Evolutionary conservation across 2,113 vertebrate species (phyloP).

Genomic region (Mobula birostris): DNA sequence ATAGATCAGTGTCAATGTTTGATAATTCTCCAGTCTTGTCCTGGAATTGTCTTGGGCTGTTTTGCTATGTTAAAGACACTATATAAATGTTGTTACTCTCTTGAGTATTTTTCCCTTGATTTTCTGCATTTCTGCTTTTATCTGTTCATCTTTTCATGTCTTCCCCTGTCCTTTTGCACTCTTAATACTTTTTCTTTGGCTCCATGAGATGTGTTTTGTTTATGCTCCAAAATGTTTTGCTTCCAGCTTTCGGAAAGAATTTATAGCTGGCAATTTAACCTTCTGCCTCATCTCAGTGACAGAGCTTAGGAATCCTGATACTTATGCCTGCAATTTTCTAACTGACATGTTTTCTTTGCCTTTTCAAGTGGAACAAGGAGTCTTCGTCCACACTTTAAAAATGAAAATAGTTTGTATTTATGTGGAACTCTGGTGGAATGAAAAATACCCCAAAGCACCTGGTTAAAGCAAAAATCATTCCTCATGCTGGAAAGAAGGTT

Average conservation of each 20-base stretch:
- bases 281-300: not conserved
- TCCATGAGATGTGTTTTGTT: not conserved
- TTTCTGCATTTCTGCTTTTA: not conserved
- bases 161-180: not conserved
- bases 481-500: not conserved
- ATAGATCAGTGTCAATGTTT: not conserved
- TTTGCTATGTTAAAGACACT: not conserved
- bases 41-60: not conserved
- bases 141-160: not conserved
- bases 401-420: not conserved
- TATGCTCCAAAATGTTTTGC: not conserved
- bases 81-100: not conserved
- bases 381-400: not conserved
- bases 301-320: not conserved
- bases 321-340: not conserved
- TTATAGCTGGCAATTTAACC: not conserved
- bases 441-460: not conserved
- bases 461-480: not conserved
- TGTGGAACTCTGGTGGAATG: too few species aligned
- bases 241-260: not conserved
- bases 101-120: not conserved
- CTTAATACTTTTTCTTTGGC: constrained; percentile 1
- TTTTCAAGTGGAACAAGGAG: not conserved
- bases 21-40: not conserved
- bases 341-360: not conserved